These are phyloP conservation scores for Thaumetopoea pityocampa DNA, from an alignment of 1,140 invertebrate genomes.

Conservation along the genomic window DNA sequence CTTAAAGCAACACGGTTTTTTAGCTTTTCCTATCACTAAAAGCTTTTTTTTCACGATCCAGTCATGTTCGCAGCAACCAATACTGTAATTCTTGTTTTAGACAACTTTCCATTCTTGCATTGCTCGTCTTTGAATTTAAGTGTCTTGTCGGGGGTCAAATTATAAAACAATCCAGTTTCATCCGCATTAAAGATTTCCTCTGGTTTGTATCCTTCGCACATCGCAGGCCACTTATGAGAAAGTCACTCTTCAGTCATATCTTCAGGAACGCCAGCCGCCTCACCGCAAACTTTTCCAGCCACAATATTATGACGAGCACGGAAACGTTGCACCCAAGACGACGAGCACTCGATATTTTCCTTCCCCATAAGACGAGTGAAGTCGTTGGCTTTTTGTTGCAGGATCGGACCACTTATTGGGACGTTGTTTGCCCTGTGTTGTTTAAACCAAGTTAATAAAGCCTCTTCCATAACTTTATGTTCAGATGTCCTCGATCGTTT, in stretches of 20 bases:
- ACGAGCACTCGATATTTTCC: constrained; percentile 28
- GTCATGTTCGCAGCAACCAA: constrained; percentile 57
- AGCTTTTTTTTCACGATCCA: constrained; percentile 54
- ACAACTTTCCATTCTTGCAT: constrained; percentile 34
- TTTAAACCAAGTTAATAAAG: constrained; percentile 30
- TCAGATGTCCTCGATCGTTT: constrained; percentile 26
- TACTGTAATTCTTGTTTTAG: constrained; percentile 63
- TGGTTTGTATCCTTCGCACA: constrained; percentile 20
- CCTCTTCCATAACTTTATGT: constrained; percentile 26
- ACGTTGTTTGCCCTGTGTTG: constrained; percentile 28
- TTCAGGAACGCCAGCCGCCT: constrained; percentile 20
- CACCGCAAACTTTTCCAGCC: constrained; percentile 16
- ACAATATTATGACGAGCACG: constrained; percentile 17
- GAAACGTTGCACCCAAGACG: constrained; percentile 32
- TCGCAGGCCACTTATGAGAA: constrained; percentile 22
- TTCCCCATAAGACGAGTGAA: constrained; percentile 27
- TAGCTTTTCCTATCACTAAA: constrained; percentile 30
- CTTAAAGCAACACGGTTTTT: constrained; percentile 26
- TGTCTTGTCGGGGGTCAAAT: constrained; percentile 32
- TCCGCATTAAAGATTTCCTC: constrained; percentile 30
- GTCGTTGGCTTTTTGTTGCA: constrained; percentile 32
- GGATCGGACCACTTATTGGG: constrained; percentile 28
- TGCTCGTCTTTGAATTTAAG: constrained; percentile 28
- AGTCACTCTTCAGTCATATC: no score
- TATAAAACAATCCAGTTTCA: constrained; percentile 32